Conservation (phyloP, 2,113 vertebrate species). For the Corythaixoides concolor region DNA sequence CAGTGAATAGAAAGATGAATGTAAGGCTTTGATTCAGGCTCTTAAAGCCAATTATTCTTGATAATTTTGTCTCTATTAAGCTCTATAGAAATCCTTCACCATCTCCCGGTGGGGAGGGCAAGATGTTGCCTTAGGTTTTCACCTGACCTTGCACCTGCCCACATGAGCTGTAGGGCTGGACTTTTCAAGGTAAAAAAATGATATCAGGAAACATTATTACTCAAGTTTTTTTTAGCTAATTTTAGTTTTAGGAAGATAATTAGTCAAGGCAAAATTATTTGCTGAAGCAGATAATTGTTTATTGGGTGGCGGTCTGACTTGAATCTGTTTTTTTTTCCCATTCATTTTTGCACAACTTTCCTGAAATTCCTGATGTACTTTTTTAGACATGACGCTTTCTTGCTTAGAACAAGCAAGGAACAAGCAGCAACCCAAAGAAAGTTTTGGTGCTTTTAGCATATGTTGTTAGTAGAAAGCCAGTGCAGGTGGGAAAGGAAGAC, state of each 20-base stretch:
- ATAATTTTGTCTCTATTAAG: not conserved
- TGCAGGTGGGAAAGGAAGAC: not conserved
- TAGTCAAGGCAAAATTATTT: not conserved
- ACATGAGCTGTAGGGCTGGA: too few relatives aligned
- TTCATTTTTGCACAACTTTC: constrained; percentile 10
- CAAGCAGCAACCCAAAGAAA: not conserved
- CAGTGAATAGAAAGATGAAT: not conserved
- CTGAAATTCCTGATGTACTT: constrained; percentile 3
- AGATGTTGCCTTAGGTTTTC: not conserved
- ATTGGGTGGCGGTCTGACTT: not conserved
- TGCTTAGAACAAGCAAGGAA: not conserved
- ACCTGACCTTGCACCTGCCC: not conserved
- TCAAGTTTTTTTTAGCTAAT: not conserved
- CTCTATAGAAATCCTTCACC: not conserved
- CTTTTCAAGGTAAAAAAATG: not conserved
- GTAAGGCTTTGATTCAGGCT: not conserved
- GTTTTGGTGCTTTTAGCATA: not conserved
- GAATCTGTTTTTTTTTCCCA: not conserved
- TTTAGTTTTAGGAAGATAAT: not conserved
- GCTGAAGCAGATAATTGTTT: not conserved
- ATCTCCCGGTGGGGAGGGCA: not conserved
- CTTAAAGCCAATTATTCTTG: not conserved
- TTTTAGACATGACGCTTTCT: not conserved
- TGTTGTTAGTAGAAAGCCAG: not conserved
- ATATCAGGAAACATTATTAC: not conserved